A percentile compares a stretch with the other conserved stretches of the same genome.
phyloP scores from a whole-genome alignment of 92 coral and sea anemone species.

The Porites evermanni region DNA sequence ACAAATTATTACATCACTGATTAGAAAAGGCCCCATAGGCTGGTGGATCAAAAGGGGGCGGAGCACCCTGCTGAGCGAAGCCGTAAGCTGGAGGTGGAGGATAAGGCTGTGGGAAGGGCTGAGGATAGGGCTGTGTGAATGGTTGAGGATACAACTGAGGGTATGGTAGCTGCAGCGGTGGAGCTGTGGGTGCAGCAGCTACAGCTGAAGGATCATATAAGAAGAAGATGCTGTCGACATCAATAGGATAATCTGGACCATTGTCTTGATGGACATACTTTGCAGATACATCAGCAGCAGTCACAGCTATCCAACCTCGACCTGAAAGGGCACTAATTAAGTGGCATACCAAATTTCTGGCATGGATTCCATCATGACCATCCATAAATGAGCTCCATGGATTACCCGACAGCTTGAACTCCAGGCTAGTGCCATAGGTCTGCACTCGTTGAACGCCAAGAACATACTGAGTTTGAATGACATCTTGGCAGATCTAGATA shows the following conservation, averaged over 20 bases:
- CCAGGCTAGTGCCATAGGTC: slow-evolving; percentile 42
- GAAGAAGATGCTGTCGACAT: slow-evolving; percentile 66
- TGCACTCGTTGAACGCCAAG: slow-evolving; percentile 46
- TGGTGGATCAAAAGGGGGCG: slow-evolving; percentile 4
- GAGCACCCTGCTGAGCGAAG: neutral
- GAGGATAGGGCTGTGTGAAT: slow-evolving; percentile 1
- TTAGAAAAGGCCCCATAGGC: slow-evolving; percentile 17
- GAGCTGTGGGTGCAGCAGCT: slow-evolving; percentile 19
- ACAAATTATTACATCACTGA: slow-evolving; percentile 1
- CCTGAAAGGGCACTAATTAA: slow-evolving; percentile 52
- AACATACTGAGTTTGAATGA: slow-evolving; percentile 38
- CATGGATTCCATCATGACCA: slow-evolving; percentile 69
- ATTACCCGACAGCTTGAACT: slow-evolving; percentile 49
- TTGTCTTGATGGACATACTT: slow-evolving; percentile 61
- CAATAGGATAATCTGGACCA: slow-evolving; percentile 59
- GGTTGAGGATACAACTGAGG: slow-evolving; percentile 13
- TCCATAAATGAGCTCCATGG: slow-evolving; percentile 55
- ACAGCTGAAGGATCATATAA: slow-evolving; percentile 40
- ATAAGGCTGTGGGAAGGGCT: slow-evolving; percentile 15
- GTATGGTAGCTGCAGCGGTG: neutral
- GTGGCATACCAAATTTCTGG: slow-evolving; percentile 51
- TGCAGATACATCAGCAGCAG: slow-evolving; percentile 70
- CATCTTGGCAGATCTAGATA: slow-evolving; percentile 44
- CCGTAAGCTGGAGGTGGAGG: slow-evolving; percentile 26
- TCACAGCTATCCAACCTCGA: slow-evolving; percentile 36